Conservation (phyloP, 2,113 vertebrate genomes). For the Alectura lathami region DNA sequence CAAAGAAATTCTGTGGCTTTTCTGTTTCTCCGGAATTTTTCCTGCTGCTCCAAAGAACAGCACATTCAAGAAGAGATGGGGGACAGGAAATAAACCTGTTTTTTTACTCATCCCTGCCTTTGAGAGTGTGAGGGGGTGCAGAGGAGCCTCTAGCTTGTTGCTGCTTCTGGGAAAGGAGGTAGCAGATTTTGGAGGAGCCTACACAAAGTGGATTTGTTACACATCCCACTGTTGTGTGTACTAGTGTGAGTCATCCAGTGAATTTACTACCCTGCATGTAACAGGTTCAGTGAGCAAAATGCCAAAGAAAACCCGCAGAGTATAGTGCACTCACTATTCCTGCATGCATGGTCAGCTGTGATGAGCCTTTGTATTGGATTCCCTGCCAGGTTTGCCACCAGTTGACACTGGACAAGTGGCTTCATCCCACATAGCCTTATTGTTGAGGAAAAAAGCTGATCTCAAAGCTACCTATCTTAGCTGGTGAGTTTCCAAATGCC, state of each 20-base stretch:
- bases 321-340: fast-evolving
- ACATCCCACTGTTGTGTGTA: neutral
- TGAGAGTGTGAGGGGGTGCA: neutral
- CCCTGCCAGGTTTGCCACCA: neutral
- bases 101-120: neutral
- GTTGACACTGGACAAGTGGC: fast-evolving
- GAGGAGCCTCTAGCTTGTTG: neutral
- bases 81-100: neutral
- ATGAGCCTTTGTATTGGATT: neutral
- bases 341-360: fast-evolving
- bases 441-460: neutral
- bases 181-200: neutral
- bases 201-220: neutral
- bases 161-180: neutral
- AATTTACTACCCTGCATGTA: neutral
- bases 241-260: neutral
- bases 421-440: neutral
- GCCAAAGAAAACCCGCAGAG: neutral
- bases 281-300: neutral
- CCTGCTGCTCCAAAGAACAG: neutral
- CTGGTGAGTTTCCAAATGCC: neutral
- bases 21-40: neutral
- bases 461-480: neutral
- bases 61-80: neutral
- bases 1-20: neutral